A percentile compares a stretch with the other conserved stretches of the same genome.
Conservation (phyloP, 2,113 vertebrate species). For the Atlantisia rogersi region DNA sequence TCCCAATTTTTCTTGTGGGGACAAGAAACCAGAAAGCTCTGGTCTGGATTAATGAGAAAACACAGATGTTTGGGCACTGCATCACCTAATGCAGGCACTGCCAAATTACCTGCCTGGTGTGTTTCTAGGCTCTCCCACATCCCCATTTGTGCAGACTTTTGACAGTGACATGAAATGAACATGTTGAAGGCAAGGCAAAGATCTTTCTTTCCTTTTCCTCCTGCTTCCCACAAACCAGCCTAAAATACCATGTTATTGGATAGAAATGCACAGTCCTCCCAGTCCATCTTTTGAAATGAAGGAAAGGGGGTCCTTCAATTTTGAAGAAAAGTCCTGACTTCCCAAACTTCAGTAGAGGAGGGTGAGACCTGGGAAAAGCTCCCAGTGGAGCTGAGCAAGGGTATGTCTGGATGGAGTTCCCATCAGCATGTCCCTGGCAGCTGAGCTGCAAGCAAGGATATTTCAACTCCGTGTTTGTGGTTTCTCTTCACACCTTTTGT, state of each 20-base stretch:
- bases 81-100: fast-evolving
- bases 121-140: background rate
- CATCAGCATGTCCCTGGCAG: background rate
- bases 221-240: background rate
- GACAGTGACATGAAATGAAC: fast-evolving
- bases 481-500: background rate
- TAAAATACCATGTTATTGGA: background rate
- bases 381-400: background rate
- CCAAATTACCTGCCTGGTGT: background rate
- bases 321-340: background rate
- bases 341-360: fast-evolving
- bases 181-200: background rate
- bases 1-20: background rate
- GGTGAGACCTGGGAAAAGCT: background rate
- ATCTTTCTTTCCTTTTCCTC: background rate
- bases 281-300: background rate
- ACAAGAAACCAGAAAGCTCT: background rate
- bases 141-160: background rate
- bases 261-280: background rate
- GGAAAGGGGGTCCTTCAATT: background rate
- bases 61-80: background rate
- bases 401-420: background rate
- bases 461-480: background rate
- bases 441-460: background rate
- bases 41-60: background rate